Evolutionary conservation across 1,140 invertebrate genomes (phyloP), one percentile per base, ranked within the genome.

Genomic region (Eubasilissa regina): DNA sequence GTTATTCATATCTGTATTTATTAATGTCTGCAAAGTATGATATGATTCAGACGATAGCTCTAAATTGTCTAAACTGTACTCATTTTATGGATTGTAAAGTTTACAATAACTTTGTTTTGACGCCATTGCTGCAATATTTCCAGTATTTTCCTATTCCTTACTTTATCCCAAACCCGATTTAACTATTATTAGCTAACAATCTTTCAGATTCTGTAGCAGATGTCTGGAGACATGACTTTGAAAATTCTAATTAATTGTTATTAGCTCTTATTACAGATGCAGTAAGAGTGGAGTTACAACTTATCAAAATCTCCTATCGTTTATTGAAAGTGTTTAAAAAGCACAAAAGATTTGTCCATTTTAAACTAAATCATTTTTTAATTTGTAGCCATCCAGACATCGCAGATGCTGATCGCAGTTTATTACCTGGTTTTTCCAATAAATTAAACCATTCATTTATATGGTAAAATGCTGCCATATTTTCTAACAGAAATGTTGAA

Each of bases 61-160:
- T 64, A 64, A 35, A 35, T 43, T 21, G 60, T 43, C 60, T 35
- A 64, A 64, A 64, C 60, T 64, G 35, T 64, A 64, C 60, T 64
- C 60, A 13, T 64, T 64, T 13, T 12, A 35, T 25, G 35, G 35
- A 62, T 8, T 13, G 35, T 64, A 43, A 35, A 13, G 60, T 35
- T 35, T 9, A 58, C 4, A 58, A n/a, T 19, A 64, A 13, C 19
- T 21, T 25, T 13, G 8, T 25, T 64, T 12, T 64, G 60, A 64
- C 60, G 60, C 60, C 60, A 64, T n/a, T 44, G 35, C 60, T 21
- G n/a, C 19, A 43, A 25, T 43, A 25, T 44, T 19, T 19, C 17
- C 55, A 58, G 15, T 58, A 3, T 6, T 21, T 3, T 51, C 48
- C 48, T 51, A 25, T 64, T 25, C 35, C 35, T 21, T 64, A 11